phyloP scores from a whole-genome alignment of 2,888 invertebrate genomes.

The Cyrtodaria siliqua region DNA sequence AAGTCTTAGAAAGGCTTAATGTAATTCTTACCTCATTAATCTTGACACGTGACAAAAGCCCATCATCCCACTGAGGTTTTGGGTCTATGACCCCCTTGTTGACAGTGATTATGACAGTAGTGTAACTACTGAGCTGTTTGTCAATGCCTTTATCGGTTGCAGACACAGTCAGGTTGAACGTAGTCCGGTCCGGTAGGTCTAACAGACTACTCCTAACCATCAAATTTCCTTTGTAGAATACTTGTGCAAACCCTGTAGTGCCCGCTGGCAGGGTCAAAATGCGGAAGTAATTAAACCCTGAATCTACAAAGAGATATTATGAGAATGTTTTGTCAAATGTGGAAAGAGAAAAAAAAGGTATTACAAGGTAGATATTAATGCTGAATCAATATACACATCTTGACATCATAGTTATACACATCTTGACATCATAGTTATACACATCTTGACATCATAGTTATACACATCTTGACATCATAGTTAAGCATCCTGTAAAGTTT shows the following conservation, averaged over 20 bases:
- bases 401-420: no score
- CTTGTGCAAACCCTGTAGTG: conserved; percentile 4
- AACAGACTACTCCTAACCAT: conserved; percentile 31
- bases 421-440: no score
- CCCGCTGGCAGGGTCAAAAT: conserved; percentile 9
- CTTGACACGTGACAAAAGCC: conserved; percentile 8
- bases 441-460: no score
- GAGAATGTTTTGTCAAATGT: no score
- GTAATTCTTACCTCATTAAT: conserved; percentile 54
- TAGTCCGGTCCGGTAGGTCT: conserved; percentile 33
- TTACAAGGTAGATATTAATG: no score
- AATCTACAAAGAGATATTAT: no score
- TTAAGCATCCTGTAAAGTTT: no score
- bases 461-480: no score
- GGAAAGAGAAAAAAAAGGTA: no score
- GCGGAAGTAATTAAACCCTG: no score
- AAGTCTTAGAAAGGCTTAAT: no score
- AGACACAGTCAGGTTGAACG: conserved; percentile 36
- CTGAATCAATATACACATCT: no score
- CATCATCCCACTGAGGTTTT: conserved; percentile 55
- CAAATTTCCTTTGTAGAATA: conserved; percentile 23
- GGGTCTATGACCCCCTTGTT: conserved; percentile 77
- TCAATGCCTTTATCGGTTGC: conserved; percentile 68
- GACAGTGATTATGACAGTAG: conserved; percentile 87
- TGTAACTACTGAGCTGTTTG: conserved; percentile 63